Base-by-base conservation (phyloP, 1,140 invertebrate genomes). In the Eumeta japonica region DNA sequence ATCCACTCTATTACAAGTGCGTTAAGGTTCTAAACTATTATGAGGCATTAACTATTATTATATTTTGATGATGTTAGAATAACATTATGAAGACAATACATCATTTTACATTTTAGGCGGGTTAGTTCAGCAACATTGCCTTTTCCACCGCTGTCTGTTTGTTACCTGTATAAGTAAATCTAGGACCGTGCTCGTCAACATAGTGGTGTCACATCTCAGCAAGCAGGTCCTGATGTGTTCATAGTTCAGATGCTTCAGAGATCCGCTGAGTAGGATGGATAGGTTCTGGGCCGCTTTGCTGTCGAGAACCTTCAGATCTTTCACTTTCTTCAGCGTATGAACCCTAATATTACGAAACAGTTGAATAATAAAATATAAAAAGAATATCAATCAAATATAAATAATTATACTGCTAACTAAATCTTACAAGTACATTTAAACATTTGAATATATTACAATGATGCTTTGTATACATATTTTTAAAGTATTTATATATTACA, bases 201-300 rank as follows among this genome's bases (percentile, higher is more conserved):
- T 83, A 2, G 81, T 79, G 35, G 91, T 89, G 60, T 97, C 91
- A 60, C 94, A 93, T 45, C 82, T 81, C 2, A 98, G 59, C 30
- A 98, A 83, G 48, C 88, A 88, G 5, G 78, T 79, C 55, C 88
- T 87, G 4, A 98, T 88, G 54, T 94, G 88, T 11, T 89, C 82
- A 52, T 94, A 90, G 1, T 84, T 81, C 68, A 95, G 82, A 51
- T 94, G 90, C 65, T 97, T 97, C 11, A 97, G 77, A 0, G 90
- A 89, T 2, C 94, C 90, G 16, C 86, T 87, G 0, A 97, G 71
- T 3, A 97, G 74, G 55, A 98, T 98, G 10, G 86, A 86, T n/a
- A 98, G 82, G 76, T 96, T 98, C 77, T 98, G 94, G 0, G 93
- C 94, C 1, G 90, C 80, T 76, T 97, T 98, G 3, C 82, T 79